These are phyloP conservation scores for Uropsilus gracilis DNA, from an alignment of 2,113 vertebrate species.

Conservation along the genomic window DNA sequence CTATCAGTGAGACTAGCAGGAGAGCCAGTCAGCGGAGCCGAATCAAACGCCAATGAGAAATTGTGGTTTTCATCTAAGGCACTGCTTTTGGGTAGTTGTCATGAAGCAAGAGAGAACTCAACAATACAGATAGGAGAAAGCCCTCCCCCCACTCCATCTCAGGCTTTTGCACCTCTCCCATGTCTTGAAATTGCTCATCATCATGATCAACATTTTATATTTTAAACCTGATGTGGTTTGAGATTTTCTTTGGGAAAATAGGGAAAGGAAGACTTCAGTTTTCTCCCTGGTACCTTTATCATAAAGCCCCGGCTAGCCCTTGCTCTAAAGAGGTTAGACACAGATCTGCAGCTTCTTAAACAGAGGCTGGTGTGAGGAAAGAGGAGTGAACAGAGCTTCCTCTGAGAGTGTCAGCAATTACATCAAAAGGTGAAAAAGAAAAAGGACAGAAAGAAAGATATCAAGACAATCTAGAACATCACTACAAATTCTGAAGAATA, in stretches of 20 bases:
- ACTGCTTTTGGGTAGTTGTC: neutral
- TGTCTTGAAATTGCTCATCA: neutral
- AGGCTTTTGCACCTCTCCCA: neutral
- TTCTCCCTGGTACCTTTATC: neutral
- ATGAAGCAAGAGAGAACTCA: neutral
- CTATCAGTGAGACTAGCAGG: neutral
- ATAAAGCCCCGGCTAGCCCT: neutral
- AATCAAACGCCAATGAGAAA: neutral
- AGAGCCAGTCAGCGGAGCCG: neutral
- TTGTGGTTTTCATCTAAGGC: neutral
- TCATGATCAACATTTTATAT: rapidly evolving
- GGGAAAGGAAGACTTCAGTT: neutral
- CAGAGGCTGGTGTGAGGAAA: neutral
- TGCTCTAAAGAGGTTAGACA: neutral
- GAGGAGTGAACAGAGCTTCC: neutral
- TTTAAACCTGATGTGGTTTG: neutral
- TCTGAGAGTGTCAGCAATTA: neutral
- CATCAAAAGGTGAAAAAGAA: neutral
- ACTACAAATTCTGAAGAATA: neutral
- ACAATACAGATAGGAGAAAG: rapidly evolving
- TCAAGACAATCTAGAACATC: neutral
- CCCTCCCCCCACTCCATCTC: rapidly evolving
- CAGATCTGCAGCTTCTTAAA: neutral
- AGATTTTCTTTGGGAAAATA: neutral
- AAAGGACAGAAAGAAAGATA: neutral